Evolutionary conservation across 2,797 vertebrate genomes (phyloP).

Genomic region (Malurus leucopterus): DNA sequence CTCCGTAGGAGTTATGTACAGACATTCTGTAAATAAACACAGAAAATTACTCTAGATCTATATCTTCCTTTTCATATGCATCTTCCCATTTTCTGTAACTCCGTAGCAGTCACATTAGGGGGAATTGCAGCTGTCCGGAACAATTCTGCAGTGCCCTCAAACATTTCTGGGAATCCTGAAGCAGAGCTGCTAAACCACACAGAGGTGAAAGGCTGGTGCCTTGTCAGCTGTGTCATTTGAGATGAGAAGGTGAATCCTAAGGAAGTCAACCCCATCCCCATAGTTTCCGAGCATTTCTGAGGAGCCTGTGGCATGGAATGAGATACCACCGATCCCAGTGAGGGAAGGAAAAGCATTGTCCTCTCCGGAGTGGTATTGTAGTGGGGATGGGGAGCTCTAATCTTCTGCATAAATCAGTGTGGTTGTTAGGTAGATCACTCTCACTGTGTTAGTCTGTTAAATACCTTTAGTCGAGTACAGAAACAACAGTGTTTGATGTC

Average conservation of each 20-base stretch:
- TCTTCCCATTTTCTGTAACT: background rate
- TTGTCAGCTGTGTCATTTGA: background rate
- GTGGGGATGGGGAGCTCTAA: background rate
- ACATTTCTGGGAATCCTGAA: background rate
- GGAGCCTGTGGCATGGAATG: background rate
- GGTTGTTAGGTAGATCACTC: background rate
- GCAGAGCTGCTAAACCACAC: background rate
- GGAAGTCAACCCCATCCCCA: background rate
- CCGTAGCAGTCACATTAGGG: background rate
- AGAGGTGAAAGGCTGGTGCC: background rate
- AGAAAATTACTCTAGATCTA: background rate
- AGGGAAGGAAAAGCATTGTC: background rate
- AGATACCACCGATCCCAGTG: background rate
- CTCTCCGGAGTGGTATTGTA: accelerated
- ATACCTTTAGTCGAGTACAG: background rate
- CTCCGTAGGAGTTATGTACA: background rate
- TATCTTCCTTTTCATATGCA: background rate
- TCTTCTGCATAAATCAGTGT: background rate
- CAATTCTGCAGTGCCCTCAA: background rate
- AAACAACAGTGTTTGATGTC: background rate
- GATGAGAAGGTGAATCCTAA: background rate
- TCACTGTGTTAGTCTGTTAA: background rate
- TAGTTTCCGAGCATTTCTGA: background rate
- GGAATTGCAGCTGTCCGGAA: background rate
- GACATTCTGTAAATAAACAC: background rate